Evolutionary conservation across 2,113 vertebrate genomes (phyloP), one percentile per base, ranked within the genome.

Genomic region (Cynoglossus semilaevis): DNA sequence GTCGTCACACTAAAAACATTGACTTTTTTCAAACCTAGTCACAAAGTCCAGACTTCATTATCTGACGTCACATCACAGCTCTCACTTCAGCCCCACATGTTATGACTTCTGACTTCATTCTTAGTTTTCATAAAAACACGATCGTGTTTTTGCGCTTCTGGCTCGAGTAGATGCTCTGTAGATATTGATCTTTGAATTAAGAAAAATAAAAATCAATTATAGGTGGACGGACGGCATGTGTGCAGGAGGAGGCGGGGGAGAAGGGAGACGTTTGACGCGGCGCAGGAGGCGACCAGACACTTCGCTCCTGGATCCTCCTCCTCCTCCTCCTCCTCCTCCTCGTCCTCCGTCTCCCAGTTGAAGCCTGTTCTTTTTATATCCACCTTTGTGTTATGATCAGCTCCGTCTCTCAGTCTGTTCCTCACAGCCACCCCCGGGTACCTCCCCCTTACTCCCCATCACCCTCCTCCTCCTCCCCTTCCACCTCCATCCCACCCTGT

Each of bases 301-400:
- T 79, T 53, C 53, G 13, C 58, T 51, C 43, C 65, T 35, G 60
- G 65, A 67, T 82, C 70, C 55, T 70, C 73, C 73, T 16, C 37
- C 48, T 52, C 69, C 53, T 55, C 49, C 40, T 45, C 55, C 35
- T 53, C 51, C 29, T 15, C 46, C 37, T 15, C 38, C n/a, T 37
- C 50, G 17, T 14, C 51, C 43, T 16, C 41, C 46, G 53, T 67
- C 42, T 59, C 61, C 52, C 53, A 8, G 47, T 62, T 43, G 38
- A 44, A 9, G 19, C 45, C 16, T 18, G 17, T 45, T 47, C 7
- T 34, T 8, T 29, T 22, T 35, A 34, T 8, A 35, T 51, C 78
- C 77, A 91, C 90, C 90, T 91, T 91, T 91, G 89, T 91, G 89
- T 88, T 88, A 77, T 86, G 85, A 87, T 89, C 85, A 74, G 76